Conservation (phyloP, 2,797 vertebrate species). For the Momotus momota region DNA sequence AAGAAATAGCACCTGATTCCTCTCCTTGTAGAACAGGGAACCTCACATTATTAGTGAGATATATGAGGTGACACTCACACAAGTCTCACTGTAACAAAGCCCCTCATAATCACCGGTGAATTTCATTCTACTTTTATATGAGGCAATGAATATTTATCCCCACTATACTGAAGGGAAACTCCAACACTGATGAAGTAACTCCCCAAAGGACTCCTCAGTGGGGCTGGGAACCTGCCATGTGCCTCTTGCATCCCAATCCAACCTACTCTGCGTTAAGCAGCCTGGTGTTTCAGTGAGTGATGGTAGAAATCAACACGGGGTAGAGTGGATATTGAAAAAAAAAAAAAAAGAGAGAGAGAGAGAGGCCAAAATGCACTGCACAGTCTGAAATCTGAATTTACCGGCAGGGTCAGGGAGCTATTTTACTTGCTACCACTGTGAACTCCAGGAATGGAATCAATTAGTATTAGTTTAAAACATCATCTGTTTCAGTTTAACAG, state of each 20-base stretch:
- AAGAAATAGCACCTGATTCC: conserved; percentile 29
- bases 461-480: conserved; percentile 83
- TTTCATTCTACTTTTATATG: background rate
- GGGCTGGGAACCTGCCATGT: background rate
- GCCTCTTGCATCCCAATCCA: background rate
- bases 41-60: conserved; percentile 12
- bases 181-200: background rate
- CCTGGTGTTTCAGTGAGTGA: background rate
- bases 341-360: background rate
- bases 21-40: background rate
- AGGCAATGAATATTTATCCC: background rate
- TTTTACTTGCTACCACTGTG: conserved; percentile 75
- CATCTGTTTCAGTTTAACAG: conserved; percentile 83
- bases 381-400: conserved; percentile 59
- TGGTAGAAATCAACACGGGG: background rate
- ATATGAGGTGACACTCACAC: background rate
- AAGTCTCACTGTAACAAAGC: background rate
- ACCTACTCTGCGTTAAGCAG: background rate
- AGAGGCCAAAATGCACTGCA: background rate
- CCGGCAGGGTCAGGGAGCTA: conserved; percentile 66
- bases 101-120: background rate
- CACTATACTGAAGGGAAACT: background rate
- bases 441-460: conserved; percentile 82
- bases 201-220: background rate
- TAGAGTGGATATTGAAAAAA: background rate